A percentile compares a stretch with the other conserved stretches of the same genome.
Conservation (phyloP, 2,797 vertebrate genomes). For the Semotilus atromaculatus region DNA sequence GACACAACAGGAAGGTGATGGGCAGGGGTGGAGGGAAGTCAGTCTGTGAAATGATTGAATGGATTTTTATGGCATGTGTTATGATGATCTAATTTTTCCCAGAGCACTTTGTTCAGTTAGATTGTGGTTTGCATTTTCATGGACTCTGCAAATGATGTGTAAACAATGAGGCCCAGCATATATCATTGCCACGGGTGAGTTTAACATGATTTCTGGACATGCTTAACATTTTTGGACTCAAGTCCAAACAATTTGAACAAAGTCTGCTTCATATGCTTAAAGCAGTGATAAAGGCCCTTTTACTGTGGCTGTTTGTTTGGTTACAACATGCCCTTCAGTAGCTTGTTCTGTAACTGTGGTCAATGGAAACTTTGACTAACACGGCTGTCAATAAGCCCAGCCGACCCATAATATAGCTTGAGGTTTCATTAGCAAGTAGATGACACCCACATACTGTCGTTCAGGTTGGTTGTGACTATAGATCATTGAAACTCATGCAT, state of each 20-base stretch:
- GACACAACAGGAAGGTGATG: conserved; percentile 43
- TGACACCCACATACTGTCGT: conserved; percentile 7
- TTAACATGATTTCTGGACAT: neutral
- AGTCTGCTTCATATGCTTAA: neutral
- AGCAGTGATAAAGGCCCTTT: conserved; percentile 13
- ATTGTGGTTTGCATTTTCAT: conserved; percentile 8
- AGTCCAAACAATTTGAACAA: neutral
- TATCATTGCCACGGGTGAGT: neutral
- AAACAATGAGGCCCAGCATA: neutral
- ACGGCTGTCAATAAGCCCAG: conserved; percentile 44
- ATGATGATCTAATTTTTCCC: conserved; percentile 68
- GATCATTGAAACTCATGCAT: conserved; percentile 14
- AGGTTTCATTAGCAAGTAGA: conserved; percentile 26
- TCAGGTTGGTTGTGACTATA: conserved; percentile 16
- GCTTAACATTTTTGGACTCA: neutral
- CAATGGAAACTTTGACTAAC: conserved; percentile 54
- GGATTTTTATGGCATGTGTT: conserved; percentile 72
- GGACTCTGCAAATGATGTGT: conserved; percentile 8
- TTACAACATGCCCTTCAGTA: conserved; percentile 44
- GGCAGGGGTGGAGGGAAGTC: conserved; percentile 23
- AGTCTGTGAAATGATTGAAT: conserved; percentile 65
- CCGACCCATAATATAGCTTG: conserved; percentile 30
- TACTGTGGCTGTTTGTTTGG: conserved; percentile 26
- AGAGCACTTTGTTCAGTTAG: conserved; percentile 64
- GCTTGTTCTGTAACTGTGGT: conserved; percentile 48